Conservation (phyloP, 1,140 invertebrate species). For the Cydia amplana region DNA sequence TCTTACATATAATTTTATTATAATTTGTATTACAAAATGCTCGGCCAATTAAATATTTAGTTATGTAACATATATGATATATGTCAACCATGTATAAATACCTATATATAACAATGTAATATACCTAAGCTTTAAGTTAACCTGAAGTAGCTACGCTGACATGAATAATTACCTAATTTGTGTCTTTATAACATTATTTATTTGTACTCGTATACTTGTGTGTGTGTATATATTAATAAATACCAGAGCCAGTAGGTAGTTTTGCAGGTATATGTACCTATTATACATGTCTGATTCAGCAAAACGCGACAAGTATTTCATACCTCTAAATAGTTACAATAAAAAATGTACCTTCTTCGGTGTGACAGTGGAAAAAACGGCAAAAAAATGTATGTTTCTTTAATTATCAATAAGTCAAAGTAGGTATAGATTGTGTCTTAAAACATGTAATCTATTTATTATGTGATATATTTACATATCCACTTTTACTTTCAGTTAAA, state of each 20-base stretch:
- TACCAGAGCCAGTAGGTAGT: neutral
- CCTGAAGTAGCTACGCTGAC: neutral
- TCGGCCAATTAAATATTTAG: too few species aligned
- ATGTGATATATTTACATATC: conserved; percentile 30
- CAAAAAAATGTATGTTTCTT: conserved; percentile 16
- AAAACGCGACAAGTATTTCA: neutral
- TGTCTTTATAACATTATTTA: neutral
- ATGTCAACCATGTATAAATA: too few species aligned
- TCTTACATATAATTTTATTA: too few species aligned
- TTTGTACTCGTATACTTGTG: neutral
- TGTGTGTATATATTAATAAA: neutral
- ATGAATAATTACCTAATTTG: neutral
- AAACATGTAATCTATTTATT: neutral
- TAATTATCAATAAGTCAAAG: neutral
- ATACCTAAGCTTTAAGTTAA: too few species aligned
- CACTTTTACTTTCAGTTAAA: neutral
- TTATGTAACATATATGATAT: too few species aligned
- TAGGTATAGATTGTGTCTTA: conserved; percentile 15
- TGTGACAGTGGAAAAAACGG: neutral
- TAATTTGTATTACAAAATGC: too few species aligned
- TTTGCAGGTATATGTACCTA: neutral
- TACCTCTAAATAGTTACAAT: neutral
- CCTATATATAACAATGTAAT: too few species aligned
- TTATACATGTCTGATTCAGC: neutral
- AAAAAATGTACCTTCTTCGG: neutral